Percentiles rank a stretch among this genome's conserved stretches.
Conservation (phyloP, 2,888 invertebrate genomes). For the Stenodera caucasica region DNA sequence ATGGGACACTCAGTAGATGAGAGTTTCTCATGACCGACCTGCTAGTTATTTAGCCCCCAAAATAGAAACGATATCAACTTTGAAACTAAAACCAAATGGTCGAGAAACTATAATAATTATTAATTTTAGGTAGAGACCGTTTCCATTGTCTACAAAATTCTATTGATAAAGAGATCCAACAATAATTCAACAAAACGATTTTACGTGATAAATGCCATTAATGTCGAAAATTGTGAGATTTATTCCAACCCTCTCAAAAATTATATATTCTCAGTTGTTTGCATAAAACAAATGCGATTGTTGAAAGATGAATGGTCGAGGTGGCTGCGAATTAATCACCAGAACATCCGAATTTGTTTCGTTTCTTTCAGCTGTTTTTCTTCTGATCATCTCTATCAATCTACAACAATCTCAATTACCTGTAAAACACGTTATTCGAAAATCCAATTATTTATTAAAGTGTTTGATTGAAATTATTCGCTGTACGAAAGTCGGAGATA, state of each 20-base stretch:
- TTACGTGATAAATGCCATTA: neutral
- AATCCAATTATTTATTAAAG: neutral
- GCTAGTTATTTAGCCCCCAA: neutral
- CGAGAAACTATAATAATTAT: neutral
- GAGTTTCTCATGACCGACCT: too few species aligned
- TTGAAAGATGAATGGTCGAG: conserved; percentile 27
- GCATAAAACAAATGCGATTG: conserved; percentile 8
- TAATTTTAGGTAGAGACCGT: neutral
- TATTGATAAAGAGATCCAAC: neutral
- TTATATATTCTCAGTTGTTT: too few species aligned
- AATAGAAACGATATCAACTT: neutral
- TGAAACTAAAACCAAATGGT: neutral
- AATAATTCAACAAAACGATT: neutral
- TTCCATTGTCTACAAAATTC: neutral
- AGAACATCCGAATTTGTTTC: too few species aligned
- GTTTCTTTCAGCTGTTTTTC: neutral
- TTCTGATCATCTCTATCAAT: neutral
- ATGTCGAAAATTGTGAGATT: too few species aligned
- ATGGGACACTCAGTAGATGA: too few species aligned
- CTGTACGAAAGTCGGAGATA: neutral
- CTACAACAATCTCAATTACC: neutral
- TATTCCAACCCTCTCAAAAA: too few species aligned
- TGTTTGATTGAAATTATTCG: neutral
- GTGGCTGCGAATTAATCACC: conserved; percentile 25
- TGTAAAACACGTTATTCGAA: neutral